phyloP scores from a whole-genome alignment of 2,888 invertebrate species.

The Drosophila emarginata region DNA sequence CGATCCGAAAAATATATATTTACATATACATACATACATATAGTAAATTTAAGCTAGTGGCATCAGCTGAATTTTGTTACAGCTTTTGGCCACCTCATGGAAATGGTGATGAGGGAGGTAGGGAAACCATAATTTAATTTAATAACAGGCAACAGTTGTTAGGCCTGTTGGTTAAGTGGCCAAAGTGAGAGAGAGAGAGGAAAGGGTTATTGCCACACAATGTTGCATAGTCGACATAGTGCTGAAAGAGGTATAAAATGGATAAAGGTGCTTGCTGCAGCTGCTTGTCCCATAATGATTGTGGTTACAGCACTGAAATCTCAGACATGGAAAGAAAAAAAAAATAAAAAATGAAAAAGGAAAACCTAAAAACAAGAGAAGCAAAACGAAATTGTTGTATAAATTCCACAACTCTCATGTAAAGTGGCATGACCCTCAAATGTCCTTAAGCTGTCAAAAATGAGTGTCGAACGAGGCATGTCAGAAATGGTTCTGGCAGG shows the following conservation, averaged over 20 bases:
- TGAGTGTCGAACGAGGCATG: conserved; percentile 55
- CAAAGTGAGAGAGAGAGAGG: not conserved
- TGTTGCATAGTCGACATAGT: conserved; percentile 4
- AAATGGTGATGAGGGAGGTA: not conserved
- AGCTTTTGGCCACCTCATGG: not conserved
- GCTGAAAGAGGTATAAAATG: not conserved
- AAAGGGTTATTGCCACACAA: too few relatives aligned
- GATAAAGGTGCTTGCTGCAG: not conserved
- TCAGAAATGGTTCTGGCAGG: conserved; percentile 30
- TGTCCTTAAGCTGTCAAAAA: conserved; percentile 74
- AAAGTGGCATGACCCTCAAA: conserved; percentile 64
- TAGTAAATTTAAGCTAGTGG: not conserved
- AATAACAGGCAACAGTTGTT: conserved; percentile 64
- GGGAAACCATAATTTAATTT: conserved; percentile 66
- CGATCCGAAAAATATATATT: conserved; percentile 42
- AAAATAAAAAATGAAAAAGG: not conserved
- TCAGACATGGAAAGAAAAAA: conserved; percentile 44
- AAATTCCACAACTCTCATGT: conserved; percentile 6
- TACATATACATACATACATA: not conserved
- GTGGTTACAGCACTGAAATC: conserved; percentile 40
- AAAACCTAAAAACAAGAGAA: conserved; percentile 1
- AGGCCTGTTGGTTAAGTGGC: conserved; percentile 56
- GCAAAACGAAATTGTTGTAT: conserved; percentile 14
- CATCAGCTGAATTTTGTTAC: not conserved
- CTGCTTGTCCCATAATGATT: conserved; percentile 5